Conservation (phyloP, 2,888 invertebrate genomes). For the Melanophora roralis region DNA sequence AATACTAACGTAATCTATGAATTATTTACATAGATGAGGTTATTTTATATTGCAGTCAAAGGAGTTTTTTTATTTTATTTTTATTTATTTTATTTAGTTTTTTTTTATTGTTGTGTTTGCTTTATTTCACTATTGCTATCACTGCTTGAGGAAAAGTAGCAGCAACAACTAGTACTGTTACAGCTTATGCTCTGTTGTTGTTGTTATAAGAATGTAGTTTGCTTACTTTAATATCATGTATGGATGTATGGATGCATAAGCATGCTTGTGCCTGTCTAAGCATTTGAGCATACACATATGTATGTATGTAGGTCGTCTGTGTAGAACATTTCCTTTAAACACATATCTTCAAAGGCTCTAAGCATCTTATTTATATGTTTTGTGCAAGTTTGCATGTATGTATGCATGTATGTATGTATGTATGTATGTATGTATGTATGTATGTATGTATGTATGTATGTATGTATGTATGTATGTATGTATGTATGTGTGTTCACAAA, state of each 20-base stretch:
- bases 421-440: too few species aligned
- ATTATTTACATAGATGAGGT: conserved; percentile 47
- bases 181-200: too few species aligned
- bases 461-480: too few species aligned
- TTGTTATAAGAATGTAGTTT: conserved; percentile 14
- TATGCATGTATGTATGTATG: not conserved
- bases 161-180: conserved; percentile 4
- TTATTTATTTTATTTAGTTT: not conserved
- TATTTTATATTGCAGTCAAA: conserved; percentile 46
- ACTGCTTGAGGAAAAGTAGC: not conserved
- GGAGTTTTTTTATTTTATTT: conserved; percentile 4
- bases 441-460: not conserved
- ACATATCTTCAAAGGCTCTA: not conserved
- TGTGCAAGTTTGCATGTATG: too few species aligned
- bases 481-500: not conserved
- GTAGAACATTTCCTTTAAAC: conserved; percentile 16
- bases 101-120: not conserved
- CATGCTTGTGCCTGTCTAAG: conserved; percentile 42
- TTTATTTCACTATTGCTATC: not conserved
- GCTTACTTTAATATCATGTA: conserved; percentile 43
- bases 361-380: conserved; percentile 8
- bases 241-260: too few species aligned
- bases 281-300: conserved; percentile 54
- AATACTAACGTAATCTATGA: not conserved
- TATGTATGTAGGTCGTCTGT: conserved; percentile 55